Conservation (phyloP, 2,888 invertebrate species). For the Chrysolina haemoptera region DNA sequence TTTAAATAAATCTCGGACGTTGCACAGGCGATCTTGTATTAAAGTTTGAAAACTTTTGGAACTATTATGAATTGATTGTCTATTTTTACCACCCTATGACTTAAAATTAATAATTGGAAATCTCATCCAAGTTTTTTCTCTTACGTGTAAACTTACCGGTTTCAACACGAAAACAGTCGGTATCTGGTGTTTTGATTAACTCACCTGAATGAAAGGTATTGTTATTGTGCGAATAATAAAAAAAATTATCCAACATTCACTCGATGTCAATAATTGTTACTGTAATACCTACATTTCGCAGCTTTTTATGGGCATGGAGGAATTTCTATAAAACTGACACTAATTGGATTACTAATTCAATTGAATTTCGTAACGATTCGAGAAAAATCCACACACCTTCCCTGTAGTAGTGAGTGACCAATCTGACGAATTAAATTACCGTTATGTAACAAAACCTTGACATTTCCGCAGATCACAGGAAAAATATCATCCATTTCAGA, state of each 20-base stretch:
- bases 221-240: not conserved
- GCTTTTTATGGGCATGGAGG: conserved; percentile 8
- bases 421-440: not conserved
- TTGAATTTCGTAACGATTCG: not conserved
- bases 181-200: not conserved
- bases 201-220: not conserved
- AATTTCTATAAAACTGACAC: not conserved
- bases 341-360: conserved; percentile 19
- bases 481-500: conserved; percentile 3
- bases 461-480: conserved; percentile 1
- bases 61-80: no score
- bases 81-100: no score
- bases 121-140: no score
- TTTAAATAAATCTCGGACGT: no score
- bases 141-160: no score
- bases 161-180: no score
- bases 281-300: conserved; percentile 4
- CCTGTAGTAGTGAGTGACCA: not conserved
- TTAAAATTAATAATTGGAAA: no score
- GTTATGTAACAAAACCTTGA: not conserved
- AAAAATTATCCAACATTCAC: not conserved
- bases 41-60: no score
- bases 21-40: no score
- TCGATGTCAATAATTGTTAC: conserved; percentile 3
- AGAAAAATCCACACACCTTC: not conserved